A percentile compares a stretch with the other conserved stretches of the same genome.
Evolutionary conservation across 30 jellyfish, hydroid and myxozoan species (phyloP).

Genomic region (Cassiopea xamachana): DNA sequence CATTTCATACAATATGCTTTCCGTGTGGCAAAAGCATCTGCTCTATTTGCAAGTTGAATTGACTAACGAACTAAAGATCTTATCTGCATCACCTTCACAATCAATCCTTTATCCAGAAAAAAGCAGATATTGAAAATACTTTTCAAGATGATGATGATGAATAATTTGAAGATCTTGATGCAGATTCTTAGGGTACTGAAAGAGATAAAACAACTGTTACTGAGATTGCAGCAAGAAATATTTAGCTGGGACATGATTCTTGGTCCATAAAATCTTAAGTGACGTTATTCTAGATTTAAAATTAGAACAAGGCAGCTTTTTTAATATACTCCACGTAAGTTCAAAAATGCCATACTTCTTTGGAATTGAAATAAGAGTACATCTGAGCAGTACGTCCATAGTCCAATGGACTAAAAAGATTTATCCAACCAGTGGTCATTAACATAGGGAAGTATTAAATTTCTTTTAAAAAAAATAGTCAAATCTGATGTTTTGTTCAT

Average conservation of each 20-base stretch:
- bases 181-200: neutral
- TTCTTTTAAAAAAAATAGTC: too few species aligned
- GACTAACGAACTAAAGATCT: conserved; percentile 12
- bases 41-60: conserved; percentile 19
- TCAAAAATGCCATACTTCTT: neutral
- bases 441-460: too few species aligned
- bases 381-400: too few species aligned
- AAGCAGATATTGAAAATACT: neutral
- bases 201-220: conserved; percentile 1
- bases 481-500: too few species aligned
- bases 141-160: neutral
- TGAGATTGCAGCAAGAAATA: conserved; percentile 6
- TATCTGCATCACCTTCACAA: conserved; percentile 17
- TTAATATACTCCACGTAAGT: neutral
- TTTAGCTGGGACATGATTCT: conserved; percentile 21
- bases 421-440: too few species aligned
- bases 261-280: neutral
- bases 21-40: conserved; percentile 12
- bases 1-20: conserved; percentile 15
- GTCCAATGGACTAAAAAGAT: too few species aligned
- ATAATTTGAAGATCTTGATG: conserved; percentile 22
- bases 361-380: too few species aligned
- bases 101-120: conserved; percentile 30
- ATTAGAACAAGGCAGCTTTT: neutral
- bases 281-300: neutral